These are phyloP conservation scores for Lytechinus variegatus DNA, from an alignment of 35 echinoderm and acorn worm genomes.

Conservation along the genomic window DNA sequence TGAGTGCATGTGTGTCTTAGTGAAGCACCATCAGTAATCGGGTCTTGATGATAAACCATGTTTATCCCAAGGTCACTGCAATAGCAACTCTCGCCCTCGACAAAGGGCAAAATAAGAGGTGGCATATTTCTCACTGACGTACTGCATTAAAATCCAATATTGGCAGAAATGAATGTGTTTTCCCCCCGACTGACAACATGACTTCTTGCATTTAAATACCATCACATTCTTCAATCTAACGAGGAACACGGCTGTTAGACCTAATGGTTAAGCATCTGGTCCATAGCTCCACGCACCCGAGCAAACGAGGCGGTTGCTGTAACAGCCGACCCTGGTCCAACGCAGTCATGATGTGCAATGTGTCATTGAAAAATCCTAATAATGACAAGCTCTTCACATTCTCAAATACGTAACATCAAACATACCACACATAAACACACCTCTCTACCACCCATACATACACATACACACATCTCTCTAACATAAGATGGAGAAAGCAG, in stretches of 20 bases:
- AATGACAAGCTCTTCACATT: background rate
- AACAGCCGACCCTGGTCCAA: background rate
- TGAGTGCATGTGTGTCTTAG: conserved; percentile 57
- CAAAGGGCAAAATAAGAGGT: background rate
- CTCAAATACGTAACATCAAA: background rate
- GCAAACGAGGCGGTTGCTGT: background rate
- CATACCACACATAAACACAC: background rate
- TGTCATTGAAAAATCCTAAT: background rate
- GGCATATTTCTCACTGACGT: background rate
- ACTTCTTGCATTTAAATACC: background rate
- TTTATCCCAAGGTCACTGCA: background rate
- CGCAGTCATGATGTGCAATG: conserved; percentile 24
- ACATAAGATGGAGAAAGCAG: conserved; percentile 28
- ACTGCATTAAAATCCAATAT: conserved; percentile 45
- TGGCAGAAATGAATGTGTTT: background rate
- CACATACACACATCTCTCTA: background rate
- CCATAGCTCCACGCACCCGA: conserved; percentile 5
- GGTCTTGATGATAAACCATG: background rate
- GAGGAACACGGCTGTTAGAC: conserved; percentile 18
- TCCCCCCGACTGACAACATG: background rate
- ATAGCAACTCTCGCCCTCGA: background rate
- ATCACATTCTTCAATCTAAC: background rate
- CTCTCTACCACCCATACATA: background rate
- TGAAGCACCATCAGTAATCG: conserved; percentile 49
- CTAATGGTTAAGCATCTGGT: conserved; percentile 3